phyloP scores from a whole-genome alignment of 2,797 vertebrate genomes.

The Streptopelia turtur region DNA sequence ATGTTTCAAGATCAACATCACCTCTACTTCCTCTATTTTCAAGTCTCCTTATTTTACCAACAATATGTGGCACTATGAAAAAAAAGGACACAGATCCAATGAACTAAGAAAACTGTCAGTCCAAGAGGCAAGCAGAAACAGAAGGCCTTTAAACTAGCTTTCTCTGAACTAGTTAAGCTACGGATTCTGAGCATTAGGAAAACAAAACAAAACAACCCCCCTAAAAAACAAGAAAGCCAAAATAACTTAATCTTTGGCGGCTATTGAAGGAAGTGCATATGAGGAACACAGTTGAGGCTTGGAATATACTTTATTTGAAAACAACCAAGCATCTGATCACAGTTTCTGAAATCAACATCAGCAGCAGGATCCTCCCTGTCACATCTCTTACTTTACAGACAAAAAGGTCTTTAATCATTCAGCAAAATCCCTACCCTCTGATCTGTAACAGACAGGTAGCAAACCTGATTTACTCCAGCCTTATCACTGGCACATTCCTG shows the following conservation, averaged over 20 bases:
- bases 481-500: neutral
- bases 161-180: neutral
- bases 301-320: neutral
- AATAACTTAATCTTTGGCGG: neutral
- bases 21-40: slow-evolving; percentile 33
- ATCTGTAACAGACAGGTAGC: neutral
- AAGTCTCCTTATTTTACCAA: slow-evolving; percentile 33
- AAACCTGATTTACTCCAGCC: neutral
- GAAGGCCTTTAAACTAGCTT: neutral
- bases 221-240: neutral
- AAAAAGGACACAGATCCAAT: neutral
- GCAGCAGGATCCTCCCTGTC: neutral
- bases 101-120: neutral
- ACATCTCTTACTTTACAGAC: neutral
- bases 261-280: neutral
- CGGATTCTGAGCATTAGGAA: neutral
- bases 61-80: neutral
- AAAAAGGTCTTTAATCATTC: neutral
- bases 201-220: neutral
- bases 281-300: neutral
- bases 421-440: neutral
- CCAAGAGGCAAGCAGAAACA: neutral
- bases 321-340: neutral
- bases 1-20: slow-evolving; percentile 52
- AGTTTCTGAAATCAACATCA: neutral